Base-by-base conservation (phyloP, 2,888 invertebrate species). In the Ormia ochracea region DNA sequence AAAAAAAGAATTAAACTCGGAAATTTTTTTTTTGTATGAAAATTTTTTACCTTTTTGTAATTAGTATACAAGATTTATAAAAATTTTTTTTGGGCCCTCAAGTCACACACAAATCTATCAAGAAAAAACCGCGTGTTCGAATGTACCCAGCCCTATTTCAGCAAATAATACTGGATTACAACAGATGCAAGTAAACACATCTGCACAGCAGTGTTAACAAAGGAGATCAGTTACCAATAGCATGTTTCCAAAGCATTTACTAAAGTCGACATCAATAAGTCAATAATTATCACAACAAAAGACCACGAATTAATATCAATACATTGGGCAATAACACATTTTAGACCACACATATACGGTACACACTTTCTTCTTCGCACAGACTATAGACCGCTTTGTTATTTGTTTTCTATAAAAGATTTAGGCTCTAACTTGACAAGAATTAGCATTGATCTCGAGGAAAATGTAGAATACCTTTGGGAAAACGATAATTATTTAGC, bases 401-500 rank as follows among this genome's bases (percentile, higher is more conserved):
- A 43, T 7, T 19, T 43, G 7, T 19, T 43, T 19, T 43, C 43
- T 9, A 43, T 43, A 7, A 43, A 43, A 5, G 19, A 17, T 19
- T 19, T 19, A 4, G 19, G 19, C 19, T 19, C 43, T 1, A 43
- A 43, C 1, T 19, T 43, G 7, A 43, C 43, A 19, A 19, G 19
- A 19, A 43, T 2, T 9, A 33, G 28, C 6, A 2, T 7, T 33
- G 33, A 33, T 9, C 10, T 33, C 2, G 33, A 33, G 10, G 33
- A 28, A 28, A n/a, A n/a, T n/a, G n/a, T n/a, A n/a, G n/a, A n/a
- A n/a, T n/a, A n/a, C n/a, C n/a, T n/a, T n/a, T n/a, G n/a, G n/a
- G n/a, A n/a, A 9, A 83, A 82, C 63, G 81, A 83, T 38, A 83
- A 81, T 63, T 50, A 54, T 23, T 77, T 61, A 17, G 77, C 78